Evolutionary conservation across 2,888 invertebrate genomes (phyloP), one percentile per base, ranked within the genome.

Genomic region (Chloroclysta siterata): DNA sequence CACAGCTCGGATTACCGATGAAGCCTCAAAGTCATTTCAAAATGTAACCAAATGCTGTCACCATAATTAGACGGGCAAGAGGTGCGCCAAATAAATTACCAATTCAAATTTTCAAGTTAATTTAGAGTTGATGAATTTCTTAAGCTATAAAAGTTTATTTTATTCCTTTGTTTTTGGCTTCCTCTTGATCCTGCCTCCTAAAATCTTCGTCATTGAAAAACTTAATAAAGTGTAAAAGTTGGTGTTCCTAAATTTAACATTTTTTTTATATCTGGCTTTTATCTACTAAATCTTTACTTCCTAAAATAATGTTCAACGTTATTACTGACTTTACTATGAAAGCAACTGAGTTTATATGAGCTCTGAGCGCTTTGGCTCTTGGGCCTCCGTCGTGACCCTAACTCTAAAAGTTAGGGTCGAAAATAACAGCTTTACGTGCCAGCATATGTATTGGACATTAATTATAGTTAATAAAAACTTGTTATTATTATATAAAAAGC

Each of bases 81-180:
- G 82, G 79, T 83, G 81, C 80, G 81, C 80, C 76, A 79, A 83
- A 83, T 83, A 80, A 83, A 86, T 88, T 87, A 82, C 79, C 83
- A 85, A 85, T 88, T 80, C 85, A 86, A 87, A 87, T 88, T 81
- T 77, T 76, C 75, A 80, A 84, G 79, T 82, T 84, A 76, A 84
- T 84, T 83, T 83, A 78, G 76, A 78, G 78, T 77, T 82, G 84
- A 85, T 81, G 80, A 87, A 86, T 83, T 85, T 83, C 81, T 78
- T 76, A 70, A 76, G 76, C 74, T 80, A 82, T 82, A 72, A 80
- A 84, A 85, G 72, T 83, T 83, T n/a, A n/a, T n/a, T 80, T 74
- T 70, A 81, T 80, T 53, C 55, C 33, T 82, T 75, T 72, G 73
- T 69, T 79, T 22, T 76, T 77, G 50, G 50, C 39, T 39, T 56